phyloP scores from a whole-genome alignment of 2,797 vertebrate species.

The Numenius phaeopus region DNA sequence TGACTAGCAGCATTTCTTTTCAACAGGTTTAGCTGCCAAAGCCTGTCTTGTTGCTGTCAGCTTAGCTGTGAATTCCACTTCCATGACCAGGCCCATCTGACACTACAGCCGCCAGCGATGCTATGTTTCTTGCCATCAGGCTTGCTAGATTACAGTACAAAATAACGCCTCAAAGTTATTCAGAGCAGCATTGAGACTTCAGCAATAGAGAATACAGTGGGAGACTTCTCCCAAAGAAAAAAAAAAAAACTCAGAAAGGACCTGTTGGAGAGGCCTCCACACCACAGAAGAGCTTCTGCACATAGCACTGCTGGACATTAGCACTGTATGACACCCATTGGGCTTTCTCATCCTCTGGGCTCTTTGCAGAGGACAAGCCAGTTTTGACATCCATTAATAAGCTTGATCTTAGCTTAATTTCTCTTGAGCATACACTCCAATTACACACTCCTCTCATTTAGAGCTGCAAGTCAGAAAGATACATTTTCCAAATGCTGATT shows the following conservation, averaged over 20 bases:
- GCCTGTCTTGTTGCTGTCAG: not conserved
- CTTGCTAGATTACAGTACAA: not conserved
- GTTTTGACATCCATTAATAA: not conserved
- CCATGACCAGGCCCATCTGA: rapidly evolving
- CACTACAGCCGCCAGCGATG: not conserved
- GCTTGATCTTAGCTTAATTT: not conserved
- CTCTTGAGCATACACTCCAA: not conserved
- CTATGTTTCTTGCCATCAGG: not conserved
- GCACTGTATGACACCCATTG: not conserved
- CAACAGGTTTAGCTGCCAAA: not conserved
- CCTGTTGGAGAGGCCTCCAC: not conserved
- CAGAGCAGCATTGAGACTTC: not conserved
- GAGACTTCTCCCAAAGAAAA: not conserved
- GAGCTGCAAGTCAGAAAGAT: not conserved
- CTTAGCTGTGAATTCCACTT: not conserved
- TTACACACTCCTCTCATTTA: not conserved
- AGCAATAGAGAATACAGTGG: not conserved
- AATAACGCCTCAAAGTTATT: not conserved
- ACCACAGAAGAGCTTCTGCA: not conserved
- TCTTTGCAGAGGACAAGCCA: not conserved
- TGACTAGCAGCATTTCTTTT: not conserved
- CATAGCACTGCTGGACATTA: not conserved
- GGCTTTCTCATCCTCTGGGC: not conserved
- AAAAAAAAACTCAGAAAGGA: not conserved
- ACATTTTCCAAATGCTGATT: not conserved